Percentiles rank a stretch among this genome's conserved stretches.
These are phyloP conservation scores for Aramus guarauna DNA, from an alignment of 2,113 vertebrate species.

Conservation along the genomic window DNA sequence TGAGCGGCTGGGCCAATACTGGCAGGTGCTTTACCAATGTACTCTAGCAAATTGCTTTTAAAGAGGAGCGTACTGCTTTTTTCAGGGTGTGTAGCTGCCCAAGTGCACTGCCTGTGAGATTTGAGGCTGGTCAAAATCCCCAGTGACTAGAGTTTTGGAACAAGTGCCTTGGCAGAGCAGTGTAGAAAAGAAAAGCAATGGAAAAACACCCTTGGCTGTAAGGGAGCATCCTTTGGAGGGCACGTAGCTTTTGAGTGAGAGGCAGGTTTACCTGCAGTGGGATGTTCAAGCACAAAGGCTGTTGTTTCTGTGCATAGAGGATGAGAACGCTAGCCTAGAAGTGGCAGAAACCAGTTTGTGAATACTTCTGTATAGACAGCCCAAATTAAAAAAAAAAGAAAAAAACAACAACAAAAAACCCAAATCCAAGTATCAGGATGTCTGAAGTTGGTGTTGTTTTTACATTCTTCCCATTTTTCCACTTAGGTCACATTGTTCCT, in stretches of 20 bases:
- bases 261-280: not conserved
- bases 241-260: not conserved
- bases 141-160: not conserved
- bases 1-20: not conserved
- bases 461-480: not conserved
- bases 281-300: not conserved
- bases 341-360: not conserved
- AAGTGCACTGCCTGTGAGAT: not conserved
- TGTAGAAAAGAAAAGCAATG: not conserved
- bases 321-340: not conserved
- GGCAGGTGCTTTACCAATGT: not conserved
- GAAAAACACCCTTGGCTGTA: not conserved
- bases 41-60: not conserved
- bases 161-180: not conserved
- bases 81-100: not conserved
- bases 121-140: not conserved
- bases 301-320: not conserved
- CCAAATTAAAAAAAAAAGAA: not conserved
- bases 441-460: constrained; percentile 6
- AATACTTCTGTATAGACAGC: not conserved
- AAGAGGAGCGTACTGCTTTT: not conserved
- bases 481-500: not conserved
- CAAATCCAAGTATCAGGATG: not conserved
- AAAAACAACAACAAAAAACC: not conserved
- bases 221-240: not conserved